Evolutionary conservation across 2,888 invertebrate species (phyloP).

Genomic region (Girardia tigrina): DNA sequence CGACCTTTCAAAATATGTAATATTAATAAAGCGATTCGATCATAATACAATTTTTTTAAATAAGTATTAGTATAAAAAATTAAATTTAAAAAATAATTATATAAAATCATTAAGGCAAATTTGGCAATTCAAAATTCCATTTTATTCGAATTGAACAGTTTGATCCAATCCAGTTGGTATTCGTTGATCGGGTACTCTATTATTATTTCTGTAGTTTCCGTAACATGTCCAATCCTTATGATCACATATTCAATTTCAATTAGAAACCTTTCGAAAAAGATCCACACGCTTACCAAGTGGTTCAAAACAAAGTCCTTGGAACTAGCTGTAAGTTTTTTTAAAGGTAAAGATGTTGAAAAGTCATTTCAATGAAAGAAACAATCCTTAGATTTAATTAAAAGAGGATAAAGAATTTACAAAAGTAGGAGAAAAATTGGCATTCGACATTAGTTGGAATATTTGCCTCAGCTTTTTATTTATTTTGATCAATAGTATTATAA

Average conservation of each 20-base stretch:
- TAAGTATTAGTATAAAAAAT: not conserved
- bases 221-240: not conserved
- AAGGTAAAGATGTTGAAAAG: too few species aligned
- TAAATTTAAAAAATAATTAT: not conserved
- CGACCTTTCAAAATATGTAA: too few species aligned
- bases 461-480: too few species aligned
- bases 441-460: too few species aligned
- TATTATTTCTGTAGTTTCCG: not conserved
- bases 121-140: not conserved
- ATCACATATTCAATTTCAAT: not conserved
- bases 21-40: not conserved
- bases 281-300: not conserved
- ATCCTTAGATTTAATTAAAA: too few species aligned
- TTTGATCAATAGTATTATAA: too few species aligned
- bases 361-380: too few species aligned
- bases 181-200: not conserved
- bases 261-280: not conserved
- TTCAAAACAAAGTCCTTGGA: not conserved
- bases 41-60: not conserved
- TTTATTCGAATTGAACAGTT: not conserved
- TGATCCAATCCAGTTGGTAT: conserved; percentile 12
- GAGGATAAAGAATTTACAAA: too few species aligned
- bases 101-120: not conserved
- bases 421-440: too few species aligned
- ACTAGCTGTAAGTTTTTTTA: not conserved